Conservation (phyloP, 2,113 vertebrate species). For the Cranoglanis bouderius region DNA sequence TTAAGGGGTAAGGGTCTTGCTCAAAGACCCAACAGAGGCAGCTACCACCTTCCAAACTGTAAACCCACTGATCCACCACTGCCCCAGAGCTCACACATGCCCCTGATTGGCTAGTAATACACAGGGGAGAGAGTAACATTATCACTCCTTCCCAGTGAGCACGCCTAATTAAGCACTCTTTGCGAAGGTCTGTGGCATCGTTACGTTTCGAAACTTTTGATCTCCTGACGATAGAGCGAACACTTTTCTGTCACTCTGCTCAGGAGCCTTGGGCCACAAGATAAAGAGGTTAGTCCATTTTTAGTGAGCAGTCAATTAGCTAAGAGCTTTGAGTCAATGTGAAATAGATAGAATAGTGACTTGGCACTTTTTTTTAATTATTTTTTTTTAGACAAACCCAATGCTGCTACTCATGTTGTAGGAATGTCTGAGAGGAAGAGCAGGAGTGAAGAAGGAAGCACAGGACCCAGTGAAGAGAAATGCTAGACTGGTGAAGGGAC, state of each 20-base stretch:
- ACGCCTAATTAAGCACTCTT: background rate
- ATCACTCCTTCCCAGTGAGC: background rate
- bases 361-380: background rate
- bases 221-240: background rate
- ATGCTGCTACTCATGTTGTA: background rate
- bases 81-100: background rate
- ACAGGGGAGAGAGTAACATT: background rate
- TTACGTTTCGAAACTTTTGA: background rate
- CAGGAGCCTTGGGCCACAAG: constrained; percentile 3
- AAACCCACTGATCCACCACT: background rate
- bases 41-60: background rate
- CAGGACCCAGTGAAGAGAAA: background rate
- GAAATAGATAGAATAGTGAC: constrained; percentile 13
- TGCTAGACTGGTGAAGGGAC: background rate
- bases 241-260: background rate
- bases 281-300: constrained; percentile 43
- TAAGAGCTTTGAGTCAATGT: constrained; percentile 18
- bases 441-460: background rate
- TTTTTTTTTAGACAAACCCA: background rate
- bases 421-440: background rate
- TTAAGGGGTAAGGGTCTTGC: background rate
- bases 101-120: background rate
- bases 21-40: background rate
- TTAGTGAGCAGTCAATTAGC: constrained; percentile 30
- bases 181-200: background rate